Evolutionary conservation across 2,797 vertebrate species (phyloP).

Genomic region (Takifugu rubripes): DNA sequence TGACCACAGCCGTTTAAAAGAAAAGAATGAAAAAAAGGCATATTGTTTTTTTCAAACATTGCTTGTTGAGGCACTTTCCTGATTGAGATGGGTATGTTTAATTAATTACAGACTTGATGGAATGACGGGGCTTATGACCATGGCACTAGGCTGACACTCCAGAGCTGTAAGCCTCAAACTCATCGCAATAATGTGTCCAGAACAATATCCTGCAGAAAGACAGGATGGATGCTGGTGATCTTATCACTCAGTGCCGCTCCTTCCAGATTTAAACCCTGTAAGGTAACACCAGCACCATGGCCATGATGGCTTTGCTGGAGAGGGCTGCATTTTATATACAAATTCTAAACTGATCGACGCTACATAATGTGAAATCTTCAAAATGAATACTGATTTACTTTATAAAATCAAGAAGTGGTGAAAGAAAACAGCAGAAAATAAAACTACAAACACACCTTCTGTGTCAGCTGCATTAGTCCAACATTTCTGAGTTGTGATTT

Average conservation of each 20-base stretch:
- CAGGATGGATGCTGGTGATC: slow-evolving; percentile 52
- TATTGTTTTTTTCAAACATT: slow-evolving; percentile 16
- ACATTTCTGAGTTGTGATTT: no score
- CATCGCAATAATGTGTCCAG: slow-evolving; percentile 75
- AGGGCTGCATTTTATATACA: no score
- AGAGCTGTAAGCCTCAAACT: slow-evolving; percentile 71
- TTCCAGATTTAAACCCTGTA: slow-evolving; percentile 53
- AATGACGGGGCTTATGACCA: slow-evolving; percentile 68
- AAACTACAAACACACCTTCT: no score
- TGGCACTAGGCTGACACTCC: slow-evolving; percentile 61
- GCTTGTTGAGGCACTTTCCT: slow-evolving; percentile 48
- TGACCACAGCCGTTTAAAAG: no score
- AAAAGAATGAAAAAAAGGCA: slow-evolving; percentile 9
- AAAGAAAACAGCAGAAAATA: no score
- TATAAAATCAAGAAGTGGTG: no score
- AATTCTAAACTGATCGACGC: no score
- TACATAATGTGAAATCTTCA: no score
- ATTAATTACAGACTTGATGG: slow-evolving; percentile 77
- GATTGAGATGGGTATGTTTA: slow-evolving; percentile 65
- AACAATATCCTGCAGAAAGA: slow-evolving; percentile 65
- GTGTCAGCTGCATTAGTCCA: no score
- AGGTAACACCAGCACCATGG: slow-evolving; percentile 37
- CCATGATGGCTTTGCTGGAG: slow-evolving; percentile 7
- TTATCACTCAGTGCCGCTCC: slow-evolving; percentile 66
- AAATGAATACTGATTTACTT: no score